Evolutionary conservation across 2,797 vertebrate genomes (phyloP).

Genomic region (Siniperca undulata): DNA sequence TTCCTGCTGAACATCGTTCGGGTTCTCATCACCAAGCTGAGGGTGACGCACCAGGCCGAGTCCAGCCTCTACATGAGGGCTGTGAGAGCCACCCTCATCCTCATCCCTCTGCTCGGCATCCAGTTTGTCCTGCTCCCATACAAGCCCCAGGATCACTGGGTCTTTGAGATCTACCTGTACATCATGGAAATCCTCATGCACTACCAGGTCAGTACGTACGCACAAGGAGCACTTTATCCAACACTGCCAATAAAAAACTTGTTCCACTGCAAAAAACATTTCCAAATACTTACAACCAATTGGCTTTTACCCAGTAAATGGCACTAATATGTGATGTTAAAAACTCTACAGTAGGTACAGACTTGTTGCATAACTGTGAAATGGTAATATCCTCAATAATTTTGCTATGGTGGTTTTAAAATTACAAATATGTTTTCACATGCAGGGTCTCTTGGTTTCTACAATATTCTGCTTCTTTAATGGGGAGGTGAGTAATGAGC

Average conservation of each 20-base stretch:
- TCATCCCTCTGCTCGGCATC: slow-evolving; percentile 96
- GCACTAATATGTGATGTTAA: neutral
- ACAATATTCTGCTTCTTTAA: slow-evolving; percentile 99
- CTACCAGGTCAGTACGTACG: slow-evolving; percentile 89
- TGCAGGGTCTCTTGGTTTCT: slow-evolving; percentile 93
- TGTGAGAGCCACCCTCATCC: slow-evolving; percentile 95
- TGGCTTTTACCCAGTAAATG: neutral
- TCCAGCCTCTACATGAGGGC: slow-evolving; percentile 98
- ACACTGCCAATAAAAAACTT: neutral
- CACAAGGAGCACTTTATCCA: neutral
- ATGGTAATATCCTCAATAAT: neutral
- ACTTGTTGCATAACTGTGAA: neutral
- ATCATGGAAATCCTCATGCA: slow-evolving; percentile 95
- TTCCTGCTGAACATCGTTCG: slow-evolving; percentile 97
- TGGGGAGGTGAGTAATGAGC: slow-evolving; percentile 90
- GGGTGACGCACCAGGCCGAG: slow-evolving; percentile 96
- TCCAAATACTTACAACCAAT: neutral
- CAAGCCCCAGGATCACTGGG: slow-evolving; percentile 88
- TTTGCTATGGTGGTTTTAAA: neutral
- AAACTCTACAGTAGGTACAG: neutral
- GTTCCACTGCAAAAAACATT: neutral
- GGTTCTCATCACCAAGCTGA: slow-evolving; percentile 96
- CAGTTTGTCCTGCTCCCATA: slow-evolving; percentile 94
- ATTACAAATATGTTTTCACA: slow-evolving; percentile 42
- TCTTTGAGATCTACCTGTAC: slow-evolving; percentile 91